phyloP scores from a whole-genome alignment of 92 coral and sea anemone species.

The Hydrozoanthus gracilis region DNA sequence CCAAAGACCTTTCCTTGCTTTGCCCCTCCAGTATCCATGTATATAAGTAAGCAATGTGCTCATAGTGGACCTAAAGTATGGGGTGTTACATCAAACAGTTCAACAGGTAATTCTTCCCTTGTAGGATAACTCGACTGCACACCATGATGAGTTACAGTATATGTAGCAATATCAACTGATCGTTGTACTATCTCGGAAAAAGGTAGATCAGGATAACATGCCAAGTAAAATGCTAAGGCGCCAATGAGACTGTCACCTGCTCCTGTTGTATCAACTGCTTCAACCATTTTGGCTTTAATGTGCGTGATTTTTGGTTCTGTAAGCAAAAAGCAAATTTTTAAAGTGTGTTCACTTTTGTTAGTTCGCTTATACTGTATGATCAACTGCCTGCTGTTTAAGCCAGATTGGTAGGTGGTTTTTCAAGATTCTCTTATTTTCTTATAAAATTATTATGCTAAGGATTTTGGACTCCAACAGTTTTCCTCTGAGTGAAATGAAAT shows the following conservation, averaged over 20 bases:
- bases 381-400: too few species aligned
- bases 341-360: background rate
- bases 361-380: background rate
- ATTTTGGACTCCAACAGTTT: too few species aligned
- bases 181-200: constrained; percentile 77
- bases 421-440: background rate
- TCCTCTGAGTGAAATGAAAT: too few species aligned
- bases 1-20: too few species aligned
- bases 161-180: constrained; percentile 83
- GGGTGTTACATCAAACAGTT: constrained; percentile 59
- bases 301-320: constrained; percentile 63
- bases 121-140: constrained; percentile 91
- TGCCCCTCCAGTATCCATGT: too few species aligned
- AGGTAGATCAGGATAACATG: constrained; percentile 80
- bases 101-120: constrained; percentile 61
- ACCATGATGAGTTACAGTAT: constrained; percentile 81
- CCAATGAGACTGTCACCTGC: constrained; percentile 93
- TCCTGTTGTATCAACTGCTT: constrained; percentile 89
- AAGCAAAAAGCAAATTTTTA: background rate
- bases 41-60: background rate
- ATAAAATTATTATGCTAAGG: too few species aligned
- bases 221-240: constrained; percentile 80
- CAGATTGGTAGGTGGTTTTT: background rate
- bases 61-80: background rate
- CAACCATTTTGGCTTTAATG: constrained; percentile 60